Evolutionary conservation across 2,797 vertebrate species (phyloP), one percentile per base, ranked within the genome.

Genomic region (Tiaroga cobitis): DNA sequence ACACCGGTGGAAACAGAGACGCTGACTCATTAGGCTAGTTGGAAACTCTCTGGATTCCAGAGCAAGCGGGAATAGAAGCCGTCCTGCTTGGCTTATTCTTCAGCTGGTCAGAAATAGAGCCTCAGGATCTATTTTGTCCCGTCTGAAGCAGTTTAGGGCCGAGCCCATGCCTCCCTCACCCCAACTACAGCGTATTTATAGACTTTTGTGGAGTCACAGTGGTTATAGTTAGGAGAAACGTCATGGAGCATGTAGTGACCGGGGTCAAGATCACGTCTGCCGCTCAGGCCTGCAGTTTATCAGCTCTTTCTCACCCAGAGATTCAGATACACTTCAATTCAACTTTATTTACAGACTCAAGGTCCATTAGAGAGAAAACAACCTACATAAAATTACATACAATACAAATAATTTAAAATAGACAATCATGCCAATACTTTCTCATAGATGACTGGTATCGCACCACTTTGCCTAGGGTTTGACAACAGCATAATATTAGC

Each of bases 151-250:
- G 87, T 85, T 80, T 84, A 16, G 56, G 83, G 74, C 85, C 39
- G 74, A 78, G 76, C 43, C 59, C 78, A 88, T 87, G 77, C 78
- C 86, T 85, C 16, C 79, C 65, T 88, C 72, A 74, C 83, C 85
- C 75, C 63, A 79, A 80, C 89, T 91, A 89, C 87, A 87, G 79
- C 51, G 7, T 91, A 92, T 91, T 89, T 89, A 89, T 91, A 91
- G 89, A 76, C 85, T 89, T 91, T 90, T 90, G 89, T 90, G 82
- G 88, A 88, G 88, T 90, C 88, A 91, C 85, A 86, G 80, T 46
- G 76, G 82, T 87, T 91, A 91, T 87, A 90, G 88, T 89, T 91
- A 89, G 89, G 74, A 8, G 67, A 81, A 46, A 73, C 85, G 46
- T 91, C 85, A 90, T 43, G 49, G 70, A 78, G 83, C 29, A 59